Conservation (phyloP, 2,797 vertebrate genomes). For the Sorex maritimensis region DNA sequence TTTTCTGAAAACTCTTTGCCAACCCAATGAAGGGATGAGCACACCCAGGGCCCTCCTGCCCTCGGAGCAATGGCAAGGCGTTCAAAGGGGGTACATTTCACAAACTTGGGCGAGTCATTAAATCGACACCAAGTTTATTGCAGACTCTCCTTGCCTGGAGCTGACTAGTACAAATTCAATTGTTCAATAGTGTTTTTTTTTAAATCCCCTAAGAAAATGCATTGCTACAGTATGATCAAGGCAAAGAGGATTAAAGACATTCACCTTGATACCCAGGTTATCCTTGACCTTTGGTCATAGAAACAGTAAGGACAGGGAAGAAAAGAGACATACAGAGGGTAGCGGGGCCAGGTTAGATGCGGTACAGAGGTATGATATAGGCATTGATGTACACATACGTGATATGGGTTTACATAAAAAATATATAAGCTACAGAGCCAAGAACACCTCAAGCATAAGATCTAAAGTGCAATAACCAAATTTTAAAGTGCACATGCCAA, state of each 20-base stretch:
- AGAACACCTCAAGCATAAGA: too few species aligned
- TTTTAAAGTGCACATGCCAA: too few species aligned
- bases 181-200: conserved; percentile 15
- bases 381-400: too few species aligned
- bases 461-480: too few species aligned
- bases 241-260: conserved; percentile 63
- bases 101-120: conserved; percentile 73
- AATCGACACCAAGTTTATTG: conserved; percentile 80
- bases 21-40: background rate
- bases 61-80: background rate
- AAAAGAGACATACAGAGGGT: too few species aligned
- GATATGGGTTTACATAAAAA: too few species aligned
- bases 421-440: too few species aligned
- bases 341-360: background rate
- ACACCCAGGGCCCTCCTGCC: too few species aligned
- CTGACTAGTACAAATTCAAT: conserved; percentile 77
- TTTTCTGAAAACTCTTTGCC: conserved; percentile 64
- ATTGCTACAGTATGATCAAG: conserved; percentile 56
- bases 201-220: conserved; percentile 73
- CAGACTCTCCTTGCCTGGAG: conserved; percentile 62
- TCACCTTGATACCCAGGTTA: background rate
- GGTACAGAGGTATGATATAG: too few species aligned
- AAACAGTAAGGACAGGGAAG: too few species aligned
- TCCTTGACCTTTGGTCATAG: too few species aligned
- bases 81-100: conserved; percentile 69